Base-by-base conservation (phyloP, 2,888 invertebrate genomes). In the Drosophila vallismaia region DNA sequence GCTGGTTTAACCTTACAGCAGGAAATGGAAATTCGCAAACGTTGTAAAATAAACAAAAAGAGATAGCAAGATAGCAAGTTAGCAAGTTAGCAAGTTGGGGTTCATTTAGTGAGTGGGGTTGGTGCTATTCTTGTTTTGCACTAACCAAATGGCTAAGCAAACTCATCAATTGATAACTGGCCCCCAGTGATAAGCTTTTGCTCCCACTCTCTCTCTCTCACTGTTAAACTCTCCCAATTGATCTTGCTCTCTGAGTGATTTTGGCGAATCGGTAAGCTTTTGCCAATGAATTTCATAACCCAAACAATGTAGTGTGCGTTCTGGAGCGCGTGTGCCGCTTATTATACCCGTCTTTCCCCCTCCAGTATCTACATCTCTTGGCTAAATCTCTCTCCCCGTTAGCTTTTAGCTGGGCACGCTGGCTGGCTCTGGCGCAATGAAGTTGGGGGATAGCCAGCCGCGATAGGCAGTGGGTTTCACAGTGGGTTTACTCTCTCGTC, bases 401-500 rank as follows among this genome's bases (percentile, higher is more conserved):
- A 56, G 66, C 70, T 66, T 69, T 19, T 19, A 19, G 19, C 19
- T 19, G 19, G 19, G 19, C 19, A 19, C 19, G 19, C 19, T 66
- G 45, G 63, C 45, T 36, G 19, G 40, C 24, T 54, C 31, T 31
- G 31, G 45, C 28, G 36, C 57, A 72, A 45, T 74, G 78, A 77
- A 86, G 86, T 86, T 88, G 28, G 28, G 28, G 28, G 19, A 19
- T 19, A 19, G 3, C 28, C 28, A 28, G 28, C 19, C 19, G 19
- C 28, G 28, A 28, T 28, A 28, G 28, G 28, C 28, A 28, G 5
- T 28, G 28, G 60, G 74, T 75, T 81, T 60, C 75, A 71, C 74
- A 79, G 19, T 77, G 78, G 79, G 79, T 79, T 48, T 77, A 75
- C 70, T 63, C 51, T 40, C 68, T 90, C 90, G 91, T 91, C 91